Evolutionary conservation across 2,888 invertebrate genomes (phyloP).

Genomic region (Acronicta leporina): DNA sequence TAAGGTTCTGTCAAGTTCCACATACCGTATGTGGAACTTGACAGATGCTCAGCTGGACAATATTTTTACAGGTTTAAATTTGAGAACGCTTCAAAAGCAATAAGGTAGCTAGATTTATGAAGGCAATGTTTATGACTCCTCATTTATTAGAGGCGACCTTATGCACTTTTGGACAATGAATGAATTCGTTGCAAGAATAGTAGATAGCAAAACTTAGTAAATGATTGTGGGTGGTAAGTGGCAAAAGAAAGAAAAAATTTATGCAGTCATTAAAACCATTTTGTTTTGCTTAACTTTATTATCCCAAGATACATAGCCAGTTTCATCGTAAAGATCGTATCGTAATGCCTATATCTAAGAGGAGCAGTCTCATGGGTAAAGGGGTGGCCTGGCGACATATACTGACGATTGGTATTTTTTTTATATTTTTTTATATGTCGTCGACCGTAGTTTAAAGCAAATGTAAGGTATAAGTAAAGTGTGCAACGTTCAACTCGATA

Average conservation of each 20-base stretch:
- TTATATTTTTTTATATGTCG: constrained; percentile 74
- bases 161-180: no score
- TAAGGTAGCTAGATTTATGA: no score
- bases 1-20: no score
- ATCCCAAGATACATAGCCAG: constrained; percentile 79
- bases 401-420: constrained; percentile 72
- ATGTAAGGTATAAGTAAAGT: constrained; percentile 80
- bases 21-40: no score
- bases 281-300: constrained; percentile 81
- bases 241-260: constrained; percentile 55
- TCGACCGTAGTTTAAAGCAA: constrained; percentile 74
- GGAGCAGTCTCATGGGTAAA: constrained; percentile 83
- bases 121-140: no score
- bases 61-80: no score
- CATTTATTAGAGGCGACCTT: no score
- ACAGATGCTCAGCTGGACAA: no score
- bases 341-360: constrained; percentile 75
- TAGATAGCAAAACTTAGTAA: no score
- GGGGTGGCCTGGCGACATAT: constrained; percentile 79
- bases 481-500: constrained; percentile 85
- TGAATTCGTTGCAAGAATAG: no score
- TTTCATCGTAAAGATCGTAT: constrained; percentile 75
- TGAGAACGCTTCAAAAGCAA: no score
- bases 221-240: no score
- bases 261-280: constrained; percentile 77